Evolutionary conservation across 2,888 invertebrate species (phyloP), one percentile per base, ranked within the genome.

Genomic region (Physocephala rufipes): DNA sequence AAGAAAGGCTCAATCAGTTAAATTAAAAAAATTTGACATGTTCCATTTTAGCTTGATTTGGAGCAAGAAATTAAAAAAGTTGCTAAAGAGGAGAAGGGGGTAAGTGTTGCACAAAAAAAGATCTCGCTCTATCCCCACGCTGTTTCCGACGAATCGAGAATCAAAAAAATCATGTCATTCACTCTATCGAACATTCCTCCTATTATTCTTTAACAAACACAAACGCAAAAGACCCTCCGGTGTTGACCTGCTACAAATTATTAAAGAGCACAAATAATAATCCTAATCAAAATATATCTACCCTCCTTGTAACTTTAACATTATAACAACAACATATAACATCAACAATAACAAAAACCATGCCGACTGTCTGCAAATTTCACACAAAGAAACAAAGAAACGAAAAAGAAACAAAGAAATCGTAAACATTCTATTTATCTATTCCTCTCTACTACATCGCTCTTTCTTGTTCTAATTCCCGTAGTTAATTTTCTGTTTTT

Each of bases 61-160:
- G 81, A 82, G 78, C 80, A 80, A 78, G 82, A 81, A 79, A 81
- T 81, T 79, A 80, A 82, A 78, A 81, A 82, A 81, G 80, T 77
- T 75, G 81, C 82, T 73, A 78, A 78, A 76, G 80, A 80, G 74
- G 82, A 79, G 76, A 79, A 81, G 78, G 82, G 82, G 81, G 81
- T 81, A 67, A 67, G 67, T 67, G 55, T 43, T 9, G 30, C n/a
- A 12, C n/a, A n/a, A n/a, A n/a, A n/a, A n/a, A n/a, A 64, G 9
- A 7, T 9, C 5, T 36, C 36, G 24, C 63, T 24, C 2, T 9
- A 13, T 13, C 16, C 26, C 43, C 15, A n/a, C 16, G 62, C 43
- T n/a, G 43, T 45, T 9, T 21, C 62, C 21, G 24, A n/a, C 24
- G 16, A 28, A 5, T 59, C 15, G 16, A 15, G n/a, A 58, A 12